phyloP scores from a whole-genome alignment of 2,888 invertebrate genomes.

The Meghimatium bilineatum region DNA sequence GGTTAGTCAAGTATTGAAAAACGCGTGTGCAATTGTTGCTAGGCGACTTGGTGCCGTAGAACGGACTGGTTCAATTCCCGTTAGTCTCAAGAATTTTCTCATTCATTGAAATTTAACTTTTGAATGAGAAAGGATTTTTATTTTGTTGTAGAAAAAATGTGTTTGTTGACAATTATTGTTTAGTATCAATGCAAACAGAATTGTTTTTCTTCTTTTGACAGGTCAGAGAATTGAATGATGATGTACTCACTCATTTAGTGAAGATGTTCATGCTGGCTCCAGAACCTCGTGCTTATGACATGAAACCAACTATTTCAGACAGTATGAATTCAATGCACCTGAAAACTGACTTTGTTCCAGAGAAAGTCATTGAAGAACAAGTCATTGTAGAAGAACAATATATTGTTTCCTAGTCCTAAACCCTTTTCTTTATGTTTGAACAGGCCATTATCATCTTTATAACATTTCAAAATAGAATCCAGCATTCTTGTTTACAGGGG shows the following conservation, averaged over 20 bases:
- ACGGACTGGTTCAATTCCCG: no score
- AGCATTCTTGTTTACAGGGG: no score
- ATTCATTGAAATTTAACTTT: no score
- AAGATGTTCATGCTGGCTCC: conserved; percentile 28
- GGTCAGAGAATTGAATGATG: conserved; percentile 30
- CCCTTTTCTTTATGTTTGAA: no score
- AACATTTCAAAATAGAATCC: no score
- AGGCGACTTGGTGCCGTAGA: no score
- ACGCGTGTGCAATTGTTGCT: no score
- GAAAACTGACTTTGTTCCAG: conserved; percentile 34
- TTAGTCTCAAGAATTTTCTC: no score
- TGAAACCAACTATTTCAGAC: conserved; percentile 39
- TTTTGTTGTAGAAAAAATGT: no score
- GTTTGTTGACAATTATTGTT: neutral
- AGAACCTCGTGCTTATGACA: conserved; percentile 25
- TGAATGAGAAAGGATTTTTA: no score
- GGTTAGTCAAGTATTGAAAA: no score
- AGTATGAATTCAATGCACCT: neutral
- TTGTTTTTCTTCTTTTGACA: neutral
- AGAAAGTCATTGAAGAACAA: conserved; percentile 10
- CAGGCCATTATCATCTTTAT: no score
- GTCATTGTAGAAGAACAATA: conserved; percentile 38
- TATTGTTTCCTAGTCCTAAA: conserved; percentile 13
- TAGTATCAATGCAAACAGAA: neutral
- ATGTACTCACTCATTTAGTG: conserved; percentile 1